A percentile compares a stretch with the other conserved stretches of the same genome.
These are phyloP conservation scores for Synaphobranchus kaupii DNA, from an alignment of 2,797 vertebrate genomes.

Conservation along the genomic window DNA sequence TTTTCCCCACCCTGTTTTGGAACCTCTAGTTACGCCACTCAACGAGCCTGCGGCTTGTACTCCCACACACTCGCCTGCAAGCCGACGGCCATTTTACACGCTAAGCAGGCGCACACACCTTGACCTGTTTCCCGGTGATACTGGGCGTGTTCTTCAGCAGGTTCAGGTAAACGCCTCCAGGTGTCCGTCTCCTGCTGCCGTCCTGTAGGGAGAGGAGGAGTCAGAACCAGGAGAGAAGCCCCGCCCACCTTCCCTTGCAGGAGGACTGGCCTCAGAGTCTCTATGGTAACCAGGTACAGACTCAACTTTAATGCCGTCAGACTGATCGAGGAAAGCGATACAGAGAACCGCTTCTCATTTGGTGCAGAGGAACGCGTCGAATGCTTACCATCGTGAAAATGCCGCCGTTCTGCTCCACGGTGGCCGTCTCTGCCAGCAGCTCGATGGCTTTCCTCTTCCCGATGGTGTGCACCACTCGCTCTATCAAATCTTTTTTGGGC, in stretches of 20 bases:
- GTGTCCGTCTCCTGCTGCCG: constrained; percentile 91
- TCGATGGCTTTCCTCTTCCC: constrained; percentile 90
- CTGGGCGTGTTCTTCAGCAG: constrained; percentile 90
- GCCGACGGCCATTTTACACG: no score
- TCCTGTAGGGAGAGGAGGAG: constrained; percentile 65
- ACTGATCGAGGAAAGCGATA: not conserved
- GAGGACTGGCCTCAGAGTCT: not conserved
- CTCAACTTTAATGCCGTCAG: not conserved
- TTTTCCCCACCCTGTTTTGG: no score
- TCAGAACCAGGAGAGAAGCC: not conserved
- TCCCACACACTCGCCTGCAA: no score
- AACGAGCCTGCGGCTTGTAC: no score
- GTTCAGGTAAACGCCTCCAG: constrained; percentile 93
- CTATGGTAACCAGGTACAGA: not conserved
- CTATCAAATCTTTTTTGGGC: constrained; percentile 90
- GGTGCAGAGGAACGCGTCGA: not conserved
- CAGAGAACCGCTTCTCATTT: not conserved
- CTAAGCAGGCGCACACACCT: constrained; percentile 62
- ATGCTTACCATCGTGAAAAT: constrained; percentile 85
- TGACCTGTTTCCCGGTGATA: constrained; percentile 82
- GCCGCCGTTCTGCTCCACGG: constrained; percentile 89
- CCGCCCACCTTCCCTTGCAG: not conserved
- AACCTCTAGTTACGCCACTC: no score
- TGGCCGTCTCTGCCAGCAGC: constrained; percentile 86
- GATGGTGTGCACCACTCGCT: constrained; percentile 81